Evolutionary conservation across 2,888 invertebrate species (phyloP).

Genomic region (Pyrgus malvae): DNA sequence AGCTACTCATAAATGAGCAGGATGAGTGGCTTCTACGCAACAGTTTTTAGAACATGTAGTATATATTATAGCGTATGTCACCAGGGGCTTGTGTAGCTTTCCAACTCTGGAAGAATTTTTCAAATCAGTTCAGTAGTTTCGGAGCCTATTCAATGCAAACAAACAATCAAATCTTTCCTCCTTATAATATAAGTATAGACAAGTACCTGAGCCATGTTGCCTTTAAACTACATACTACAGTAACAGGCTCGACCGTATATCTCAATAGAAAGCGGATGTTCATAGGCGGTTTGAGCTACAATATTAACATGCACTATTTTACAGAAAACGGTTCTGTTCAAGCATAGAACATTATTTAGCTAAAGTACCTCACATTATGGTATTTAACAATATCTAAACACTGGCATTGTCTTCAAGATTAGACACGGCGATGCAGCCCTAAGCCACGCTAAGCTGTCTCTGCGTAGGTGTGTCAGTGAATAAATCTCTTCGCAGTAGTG

Average conservation of each 20-base stretch:
- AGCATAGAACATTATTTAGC: constrained; percentile 60
- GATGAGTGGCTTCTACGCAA: no score
- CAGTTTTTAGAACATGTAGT: no score
- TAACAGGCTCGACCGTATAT: not conserved
- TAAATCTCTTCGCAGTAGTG: not conserved
- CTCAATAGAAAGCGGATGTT: constrained; percentile 2
- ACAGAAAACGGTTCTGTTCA: constrained; percentile 50
- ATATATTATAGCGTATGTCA: no score
- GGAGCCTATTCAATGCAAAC: no score
- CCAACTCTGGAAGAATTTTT: no score
- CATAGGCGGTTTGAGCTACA: constrained; percentile 17
- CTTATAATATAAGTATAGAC: no score
- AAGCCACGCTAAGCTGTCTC: constrained; percentile 50
- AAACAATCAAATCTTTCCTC: no score
- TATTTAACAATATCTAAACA: constrained; percentile 74
- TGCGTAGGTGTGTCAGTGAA: constrained; percentile 56
- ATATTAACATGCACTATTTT: constrained; percentile 28
- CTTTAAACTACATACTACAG: no score
- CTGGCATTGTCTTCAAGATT: constrained; percentile 71
- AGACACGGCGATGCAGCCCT: constrained; percentile 60
- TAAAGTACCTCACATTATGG: constrained; percentile 62
- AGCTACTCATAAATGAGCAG: no score
- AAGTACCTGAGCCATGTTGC: no score
- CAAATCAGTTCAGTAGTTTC: no score
- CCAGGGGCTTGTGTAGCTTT: no score